Evolutionary conservation across 2,888 invertebrate species (phyloP).

Genomic region (Melanophora roralis): DNA sequence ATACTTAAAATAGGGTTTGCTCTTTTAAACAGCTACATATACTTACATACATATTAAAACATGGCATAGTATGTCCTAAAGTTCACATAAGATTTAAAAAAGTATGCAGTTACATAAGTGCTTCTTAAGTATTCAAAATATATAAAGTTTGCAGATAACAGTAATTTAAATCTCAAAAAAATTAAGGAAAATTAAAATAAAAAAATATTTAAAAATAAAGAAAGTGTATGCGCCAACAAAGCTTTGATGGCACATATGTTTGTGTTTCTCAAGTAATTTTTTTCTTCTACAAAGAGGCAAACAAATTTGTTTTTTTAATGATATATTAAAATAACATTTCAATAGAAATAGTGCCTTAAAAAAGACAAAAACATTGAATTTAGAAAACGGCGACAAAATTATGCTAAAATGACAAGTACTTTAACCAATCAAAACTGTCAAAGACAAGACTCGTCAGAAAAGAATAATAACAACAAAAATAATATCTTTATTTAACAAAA

Average conservation of each 20-base stretch:
- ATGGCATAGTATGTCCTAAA: no score
- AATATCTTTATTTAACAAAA: slow-evolving; percentile 56
- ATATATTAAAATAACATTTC: slow-evolving; percentile 40
- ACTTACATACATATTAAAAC: no score
- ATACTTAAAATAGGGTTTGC: slow-evolving; percentile 21
- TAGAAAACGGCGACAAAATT: slow-evolving; percentile 52
- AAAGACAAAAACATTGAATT: background rate
- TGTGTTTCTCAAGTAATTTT: background rate
- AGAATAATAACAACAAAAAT: slow-evolving; percentile 45
- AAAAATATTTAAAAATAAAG: no score
- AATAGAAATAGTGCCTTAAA: slow-evolving; percentile 37
- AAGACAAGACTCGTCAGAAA: slow-evolving; percentile 40
- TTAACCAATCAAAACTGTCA: slow-evolving; percentile 60
- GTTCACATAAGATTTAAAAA: no score
- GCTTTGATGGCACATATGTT: no score
- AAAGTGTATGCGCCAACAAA: no score
- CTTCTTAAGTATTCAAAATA: no score
- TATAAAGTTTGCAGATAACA: no score
- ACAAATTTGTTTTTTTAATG: slow-evolving; percentile 37
- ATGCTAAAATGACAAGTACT: slow-evolving; percentile 61
- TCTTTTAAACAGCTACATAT: no score
- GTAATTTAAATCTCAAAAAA: no score
- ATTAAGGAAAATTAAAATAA: no score
- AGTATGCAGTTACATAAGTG: no score
- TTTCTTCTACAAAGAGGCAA: background rate